Percentiles rank a stretch among this genome's conserved stretches.
phyloP scores from a whole-genome alignment of 2,113 vertebrate species.

The Porphyrio hochstetteri region DNA sequence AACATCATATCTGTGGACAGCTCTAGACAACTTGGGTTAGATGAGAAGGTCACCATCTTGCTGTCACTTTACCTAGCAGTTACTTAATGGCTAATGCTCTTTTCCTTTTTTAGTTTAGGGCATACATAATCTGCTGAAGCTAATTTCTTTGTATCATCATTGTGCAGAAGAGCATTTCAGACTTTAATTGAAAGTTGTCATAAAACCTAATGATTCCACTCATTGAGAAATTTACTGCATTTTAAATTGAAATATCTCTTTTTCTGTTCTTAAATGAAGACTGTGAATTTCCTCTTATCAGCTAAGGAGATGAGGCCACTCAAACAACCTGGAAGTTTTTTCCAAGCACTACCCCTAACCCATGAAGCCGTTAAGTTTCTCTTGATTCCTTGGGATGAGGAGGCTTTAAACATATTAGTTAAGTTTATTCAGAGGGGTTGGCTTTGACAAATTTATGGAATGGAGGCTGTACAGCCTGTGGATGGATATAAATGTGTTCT shows the following conservation, averaged over 20 bases:
- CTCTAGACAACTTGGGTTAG: not conserved
- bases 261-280: not conserved
- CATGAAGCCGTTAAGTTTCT: constrained; percentile 6
- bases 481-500: constrained; percentile 49
- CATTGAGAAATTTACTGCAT: not conserved
- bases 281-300: not conserved
- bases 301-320: not conserved
- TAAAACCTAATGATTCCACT: not conserved
- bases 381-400: not conserved
- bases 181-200: not conserved
- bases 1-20: not conserved
- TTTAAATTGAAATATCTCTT: not conserved
- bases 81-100: not conserved
- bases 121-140: not conserved
- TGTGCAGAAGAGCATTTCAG: not conserved
- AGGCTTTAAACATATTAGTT: constrained; percentile 20
- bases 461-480: not conserved
- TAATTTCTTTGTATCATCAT: not conserved
- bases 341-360: not conserved
- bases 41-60: not conserved
- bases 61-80: not conserved
- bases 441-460: constrained; percentile 12
- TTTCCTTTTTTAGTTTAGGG: not conserved
- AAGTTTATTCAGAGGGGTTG: constrained; percentile 5
- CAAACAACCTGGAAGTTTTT: not conserved